Evolutionary conservation across 2,113 vertebrate species (phyloP), one percentile per base, ranked within the genome.

Genomic region (Rynchops niger): DNA sequence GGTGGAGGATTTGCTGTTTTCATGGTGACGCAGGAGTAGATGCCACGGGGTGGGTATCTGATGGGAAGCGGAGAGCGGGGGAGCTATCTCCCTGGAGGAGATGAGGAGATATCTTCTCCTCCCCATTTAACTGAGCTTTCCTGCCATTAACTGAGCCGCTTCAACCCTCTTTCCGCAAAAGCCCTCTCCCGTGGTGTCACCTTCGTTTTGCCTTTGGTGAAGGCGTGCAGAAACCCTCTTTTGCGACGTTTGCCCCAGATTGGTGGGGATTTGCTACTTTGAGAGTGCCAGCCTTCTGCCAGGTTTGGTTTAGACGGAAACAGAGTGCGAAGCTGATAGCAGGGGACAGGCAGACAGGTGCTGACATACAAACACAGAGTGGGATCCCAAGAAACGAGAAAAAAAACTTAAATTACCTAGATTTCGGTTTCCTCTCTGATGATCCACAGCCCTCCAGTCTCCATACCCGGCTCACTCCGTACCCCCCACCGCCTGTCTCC

Each of bases 101-200:
- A 67, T 85, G 47, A 16, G 53, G 29, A 86, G 72, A 15, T 21
- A 17, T 0, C 45, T 65, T 11, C 32, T 62, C 13, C 32, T 89
- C 22, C 42, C 82, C 18, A 3, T n/a, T 49, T 53, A 27, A 53
- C 63, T 15, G 58, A 77, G 58, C 77, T 55, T 72, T 72, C 26
- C 77, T 77, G 50, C 22, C 1, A 47, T 55, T 19, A 38, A 22
- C 53, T 2, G 17, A 81, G 58, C 38, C 9, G 15, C 29, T 81
- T 38, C 49, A 29, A 7, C 26, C 40, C 15, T 59, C 36, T 69
- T 80, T 50, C 32, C 32, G 27, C 49, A 72, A 26, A 67, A 9
- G 11, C 27, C 22, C n/a, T 56, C 14, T 62, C 27, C 53, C 0
- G 0, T 10, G 38, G 19, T 11, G 5, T 12, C 5, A 0, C 18